Evolutionary conservation across 2,888 invertebrate genomes (phyloP).

Genomic region (Pammene fasciana): DNA sequence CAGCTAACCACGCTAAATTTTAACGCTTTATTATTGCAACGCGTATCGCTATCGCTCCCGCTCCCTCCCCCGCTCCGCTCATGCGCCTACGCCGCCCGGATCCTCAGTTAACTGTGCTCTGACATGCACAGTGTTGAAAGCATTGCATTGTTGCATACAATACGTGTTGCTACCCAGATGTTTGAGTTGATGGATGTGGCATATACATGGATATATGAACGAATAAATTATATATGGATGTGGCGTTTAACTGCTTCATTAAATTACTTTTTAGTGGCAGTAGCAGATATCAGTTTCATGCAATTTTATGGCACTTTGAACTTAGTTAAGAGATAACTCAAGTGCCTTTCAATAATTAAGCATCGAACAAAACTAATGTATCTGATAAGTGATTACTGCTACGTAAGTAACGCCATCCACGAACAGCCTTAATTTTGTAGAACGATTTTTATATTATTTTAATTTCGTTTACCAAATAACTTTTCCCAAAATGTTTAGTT

Average conservation of each 20-base stretch:
- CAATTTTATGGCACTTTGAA: too few relatives aligned
- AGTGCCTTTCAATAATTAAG: too few relatives aligned
- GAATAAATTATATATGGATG: neutral
- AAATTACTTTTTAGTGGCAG: neutral
- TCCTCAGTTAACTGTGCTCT: constrained; percentile 46
- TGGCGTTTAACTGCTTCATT: neutral
- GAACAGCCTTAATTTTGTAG: too few relatives aligned
- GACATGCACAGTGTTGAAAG: constrained; percentile 53
- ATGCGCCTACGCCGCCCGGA: constrained; percentile 22
- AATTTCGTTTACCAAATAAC: too few relatives aligned
- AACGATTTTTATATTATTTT: too few relatives aligned
- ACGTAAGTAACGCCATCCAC: too few relatives aligned
- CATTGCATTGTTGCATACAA: constrained; percentile 47
- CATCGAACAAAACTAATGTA: too few relatives aligned
- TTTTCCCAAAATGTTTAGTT: too few relatives aligned
- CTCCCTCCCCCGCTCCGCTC: constrained; percentile 23
- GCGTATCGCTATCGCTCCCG: neutral
- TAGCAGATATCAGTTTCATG: too few relatives aligned
- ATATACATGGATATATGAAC: neutral
- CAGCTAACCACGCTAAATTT: too few relatives aligned
- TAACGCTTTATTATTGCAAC: neutral
- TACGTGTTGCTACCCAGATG: constrained; percentile 45
- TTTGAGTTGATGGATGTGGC: constrained; percentile 18
- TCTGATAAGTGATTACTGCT: too few relatives aligned
- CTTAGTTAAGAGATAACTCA: too few relatives aligned